Percentiles rank a stretch among this genome's conserved stretches.
Evolutionary conservation across 2,888 invertebrate genomes (phyloP).

Genomic region (Scelioninae gen. 1): DNA sequence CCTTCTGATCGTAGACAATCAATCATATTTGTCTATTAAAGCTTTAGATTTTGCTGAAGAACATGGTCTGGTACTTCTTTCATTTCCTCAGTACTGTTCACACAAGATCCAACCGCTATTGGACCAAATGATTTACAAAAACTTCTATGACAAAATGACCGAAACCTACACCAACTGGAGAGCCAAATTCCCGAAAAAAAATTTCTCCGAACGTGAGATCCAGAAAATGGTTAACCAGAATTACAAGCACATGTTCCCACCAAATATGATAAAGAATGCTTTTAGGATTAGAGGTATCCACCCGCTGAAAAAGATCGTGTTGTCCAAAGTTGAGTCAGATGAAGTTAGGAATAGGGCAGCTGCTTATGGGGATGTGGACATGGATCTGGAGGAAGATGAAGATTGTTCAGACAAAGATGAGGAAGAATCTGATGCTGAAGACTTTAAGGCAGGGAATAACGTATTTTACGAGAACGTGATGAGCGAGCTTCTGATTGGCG

Average conservation of each 20-base stretch:
- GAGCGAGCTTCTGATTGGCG: conserved; percentile 22
- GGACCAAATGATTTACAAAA: conserved; percentile 1
- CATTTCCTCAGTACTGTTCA: conserved; percentile 42
- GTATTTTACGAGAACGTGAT: conserved; percentile 18
- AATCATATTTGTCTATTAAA: conserved; percentile 34
- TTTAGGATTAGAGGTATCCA: conserved; percentile 14
- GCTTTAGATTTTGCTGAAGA: conserved; percentile 67
- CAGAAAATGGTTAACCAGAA: conserved; percentile 16
- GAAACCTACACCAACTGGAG: conserved; percentile 3
- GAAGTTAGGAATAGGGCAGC: not conserved
- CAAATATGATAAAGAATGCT: not conserved
- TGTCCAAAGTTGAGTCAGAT: conserved; percentile 3
- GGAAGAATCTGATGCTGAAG: conserved; percentile 21
- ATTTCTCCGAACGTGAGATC: conserved; percentile 10
- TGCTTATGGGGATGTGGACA: conserved; percentile 6
- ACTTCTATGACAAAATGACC: conserved; percentile 3
- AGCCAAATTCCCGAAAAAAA: not conserved
- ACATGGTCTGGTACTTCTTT: conserved; percentile 34
- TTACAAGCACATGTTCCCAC: not conserved
- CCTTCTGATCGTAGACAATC: conserved; percentile 48
- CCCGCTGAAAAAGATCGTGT: conserved; percentile 21
- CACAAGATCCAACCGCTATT: conserved; percentile 39
- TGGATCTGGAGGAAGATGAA: conserved; percentile 1
- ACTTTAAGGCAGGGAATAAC: not conserved
- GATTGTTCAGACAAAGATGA: conserved; percentile 13